Percentiles rank a stretch among this genome's conserved stretches.
phyloP scores from a whole-genome alignment of 2,797 vertebrate species.

The Anomalospiza imberbis region DNA sequence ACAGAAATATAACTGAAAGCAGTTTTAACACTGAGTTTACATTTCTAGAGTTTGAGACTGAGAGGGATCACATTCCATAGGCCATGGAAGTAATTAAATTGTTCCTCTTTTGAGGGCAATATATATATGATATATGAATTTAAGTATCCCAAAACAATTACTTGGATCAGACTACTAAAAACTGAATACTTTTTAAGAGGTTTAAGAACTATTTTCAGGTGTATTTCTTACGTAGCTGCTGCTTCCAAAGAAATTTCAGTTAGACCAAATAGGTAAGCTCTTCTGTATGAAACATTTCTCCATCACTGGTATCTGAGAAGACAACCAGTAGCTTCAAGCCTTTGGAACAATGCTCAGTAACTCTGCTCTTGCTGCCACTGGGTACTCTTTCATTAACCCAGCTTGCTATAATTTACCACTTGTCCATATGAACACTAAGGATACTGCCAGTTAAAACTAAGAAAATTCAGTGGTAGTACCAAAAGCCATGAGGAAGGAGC shows the following conservation, averaged over 20 bases:
- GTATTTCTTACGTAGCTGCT: neutral
- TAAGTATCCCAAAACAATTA: neutral
- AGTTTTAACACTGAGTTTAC: neutral
- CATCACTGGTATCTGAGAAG: neutral
- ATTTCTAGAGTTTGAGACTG: neutral
- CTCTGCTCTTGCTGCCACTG: neutral
- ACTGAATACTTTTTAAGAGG: neutral
- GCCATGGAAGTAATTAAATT: neutral
- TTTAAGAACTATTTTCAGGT: neutral
- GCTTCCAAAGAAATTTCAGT: neutral
- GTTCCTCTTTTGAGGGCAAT: neutral
- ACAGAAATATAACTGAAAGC: neutral
- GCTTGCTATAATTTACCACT: neutral
- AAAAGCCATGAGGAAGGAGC: neutral
- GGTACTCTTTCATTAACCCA: neutral
- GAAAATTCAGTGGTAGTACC: neutral
- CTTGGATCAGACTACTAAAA: neutral
- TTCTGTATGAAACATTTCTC: neutral
- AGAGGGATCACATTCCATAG: neutral
- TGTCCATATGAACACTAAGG: neutral
- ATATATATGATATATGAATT: neutral
- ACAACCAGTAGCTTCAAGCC: neutral
- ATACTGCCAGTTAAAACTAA: neutral
- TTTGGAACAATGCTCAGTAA: neutral
- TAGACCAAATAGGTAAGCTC: neutral